These are phyloP conservation scores for Lepidochrysops patricia DNA, from an alignment of 2,888 invertebrate species.

Conservation along the genomic window DNA sequence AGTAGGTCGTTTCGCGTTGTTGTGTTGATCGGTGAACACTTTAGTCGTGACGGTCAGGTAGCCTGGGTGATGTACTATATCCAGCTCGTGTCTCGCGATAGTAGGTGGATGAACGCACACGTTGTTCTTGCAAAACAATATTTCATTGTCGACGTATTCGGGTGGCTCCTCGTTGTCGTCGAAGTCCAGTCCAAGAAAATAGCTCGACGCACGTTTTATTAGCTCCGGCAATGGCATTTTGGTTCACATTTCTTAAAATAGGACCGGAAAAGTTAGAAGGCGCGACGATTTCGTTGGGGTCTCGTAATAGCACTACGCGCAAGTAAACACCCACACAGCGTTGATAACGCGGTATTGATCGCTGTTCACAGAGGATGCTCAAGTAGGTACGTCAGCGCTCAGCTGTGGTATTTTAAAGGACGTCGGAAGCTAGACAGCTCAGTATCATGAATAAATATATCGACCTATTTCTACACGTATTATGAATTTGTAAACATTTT, in stretches of 20 bases:
- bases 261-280: slow-evolving; percentile 32
- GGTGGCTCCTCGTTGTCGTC: slow-evolving; percentile 75
- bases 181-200: slow-evolving; percentile 82
- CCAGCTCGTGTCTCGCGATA: slow-evolving; percentile 85
- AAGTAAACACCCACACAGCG: slow-evolving; percentile 63
- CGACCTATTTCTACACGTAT: neutral
- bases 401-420: slow-evolving; percentile 16
- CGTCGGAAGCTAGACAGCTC: neutral
- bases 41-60: slow-evolving; percentile 92
- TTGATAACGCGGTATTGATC: slow-evolving; percentile 71
- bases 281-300: slow-evolving; percentile 53
- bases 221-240: slow-evolving; percentile 85
- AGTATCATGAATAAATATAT: neutral
- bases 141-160: slow-evolving; percentile 87
- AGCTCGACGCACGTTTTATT: slow-evolving; percentile 84
- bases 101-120: slow-evolving; percentile 97
- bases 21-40: slow-evolving; percentile 84
- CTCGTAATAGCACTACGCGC: slow-evolving; percentile 61
- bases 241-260: slow-evolving; percentile 45
- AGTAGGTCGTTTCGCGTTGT: slow-evolving; percentile 84
- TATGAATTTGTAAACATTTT: too few relatives aligned
- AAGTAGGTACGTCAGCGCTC: slow-evolving; percentile 22
- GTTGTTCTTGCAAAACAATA: slow-evolving; percentile 94
- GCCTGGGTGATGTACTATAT: slow-evolving; percentile 91
- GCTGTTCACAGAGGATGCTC: slow-evolving; percentile 30